Evolutionary conservation across 1,140 invertebrate genomes (phyloP).

Genomic region (Zaprionus ghesquierei): DNA sequence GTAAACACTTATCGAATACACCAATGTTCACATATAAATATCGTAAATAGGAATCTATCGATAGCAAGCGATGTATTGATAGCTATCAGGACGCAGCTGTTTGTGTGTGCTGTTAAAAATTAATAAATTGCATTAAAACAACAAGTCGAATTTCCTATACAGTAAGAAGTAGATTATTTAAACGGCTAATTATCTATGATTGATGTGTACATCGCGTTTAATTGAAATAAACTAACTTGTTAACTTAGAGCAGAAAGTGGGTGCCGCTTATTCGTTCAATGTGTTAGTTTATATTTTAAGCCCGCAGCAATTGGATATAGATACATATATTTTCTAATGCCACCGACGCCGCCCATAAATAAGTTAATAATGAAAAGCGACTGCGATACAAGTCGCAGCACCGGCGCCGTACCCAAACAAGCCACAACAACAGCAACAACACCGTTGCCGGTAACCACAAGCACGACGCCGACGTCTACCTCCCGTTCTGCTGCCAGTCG

Average conservation of each 20-base stretch:
- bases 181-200: not conserved
- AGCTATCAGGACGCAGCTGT: slow-evolving; percentile 32
- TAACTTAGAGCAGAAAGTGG: not conserved
- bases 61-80: not conserved
- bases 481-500: slow-evolving; percentile 30
- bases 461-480: slow-evolving; percentile 32
- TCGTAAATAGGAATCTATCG: slow-evolving; percentile 9
- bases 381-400: slow-evolving; percentile 34
- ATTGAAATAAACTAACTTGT: not conserved
- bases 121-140: not conserved
- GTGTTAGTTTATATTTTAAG: slow-evolving; percentile 18
- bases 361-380: slow-evolving; percentile 47
- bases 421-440: slow-evolving; percentile 18
- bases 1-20: not conserved
- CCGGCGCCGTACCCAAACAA: slow-evolving; percentile 54
- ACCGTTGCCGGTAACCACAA: slow-evolving; percentile 52
- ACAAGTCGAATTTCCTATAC: not conserved
- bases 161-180: not conserved
- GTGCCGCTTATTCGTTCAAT: not conserved
- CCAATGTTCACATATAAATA: not conserved
- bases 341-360: slow-evolving; percentile 48
- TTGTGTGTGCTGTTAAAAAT: slow-evolving; percentile 10
- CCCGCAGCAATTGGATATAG: slow-evolving; percentile 21
- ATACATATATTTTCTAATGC: slow-evolving; percentile 46
- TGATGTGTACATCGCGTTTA: not conserved